Conservation (phyloP, 2,113 vertebrate genomes). For the human (Homo sapiens) region DNA sequence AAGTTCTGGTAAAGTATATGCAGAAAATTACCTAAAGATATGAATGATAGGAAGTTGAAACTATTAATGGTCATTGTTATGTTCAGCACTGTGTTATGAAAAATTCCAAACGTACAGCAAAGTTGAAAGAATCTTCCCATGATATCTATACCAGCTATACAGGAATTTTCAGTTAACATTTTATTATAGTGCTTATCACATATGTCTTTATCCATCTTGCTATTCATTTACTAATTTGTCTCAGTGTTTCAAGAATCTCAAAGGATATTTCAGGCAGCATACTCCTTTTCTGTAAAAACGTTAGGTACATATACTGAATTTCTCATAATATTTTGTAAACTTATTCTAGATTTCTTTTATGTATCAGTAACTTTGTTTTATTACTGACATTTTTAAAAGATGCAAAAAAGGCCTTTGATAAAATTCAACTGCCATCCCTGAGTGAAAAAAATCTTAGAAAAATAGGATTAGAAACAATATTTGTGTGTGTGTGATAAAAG, state of each 20-base stretch:
- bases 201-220: not conserved
- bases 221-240: not conserved
- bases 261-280: not conserved
- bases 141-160: not conserved
- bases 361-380: not conserved
- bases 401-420: not conserved
- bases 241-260: not conserved
- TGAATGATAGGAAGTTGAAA: not conserved
- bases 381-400: not conserved
- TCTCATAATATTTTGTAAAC: not conserved
- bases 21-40: not conserved
- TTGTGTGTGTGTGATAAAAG: not conserved
- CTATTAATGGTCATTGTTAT: too few species aligned
- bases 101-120: not conserved
- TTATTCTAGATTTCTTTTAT: not conserved
- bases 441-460: not conserved
- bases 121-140: not conserved
- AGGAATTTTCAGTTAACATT: not conserved
- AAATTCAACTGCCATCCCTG: not conserved
- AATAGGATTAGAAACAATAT: not conserved
- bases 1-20: not conserved
- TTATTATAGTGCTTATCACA: not conserved
- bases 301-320: not conserved
- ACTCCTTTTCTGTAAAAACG: not conserved
- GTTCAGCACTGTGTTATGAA: not conserved